Conservation (phyloP, 2,888 invertebrate genomes). For the Nephrotoma flavescens region DNA sequence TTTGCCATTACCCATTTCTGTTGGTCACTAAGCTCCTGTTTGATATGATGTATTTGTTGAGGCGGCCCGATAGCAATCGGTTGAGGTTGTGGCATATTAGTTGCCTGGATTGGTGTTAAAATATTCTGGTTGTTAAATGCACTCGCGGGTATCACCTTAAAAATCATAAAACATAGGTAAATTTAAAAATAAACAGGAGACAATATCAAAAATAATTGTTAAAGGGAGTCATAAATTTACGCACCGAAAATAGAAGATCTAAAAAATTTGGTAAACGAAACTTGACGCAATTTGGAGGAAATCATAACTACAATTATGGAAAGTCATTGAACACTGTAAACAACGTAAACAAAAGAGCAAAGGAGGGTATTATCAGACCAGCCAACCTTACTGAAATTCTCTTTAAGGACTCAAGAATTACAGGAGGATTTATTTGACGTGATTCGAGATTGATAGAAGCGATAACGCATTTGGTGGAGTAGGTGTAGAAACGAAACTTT, state of each 20-base stretch:
- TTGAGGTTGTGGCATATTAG: conserved; percentile 20
- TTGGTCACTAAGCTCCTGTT: conserved; percentile 27
- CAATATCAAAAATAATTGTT: neutral
- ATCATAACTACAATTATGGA: too few relatives aligned
- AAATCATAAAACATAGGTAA: neutral
- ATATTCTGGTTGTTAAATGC: conserved; percentile 30
- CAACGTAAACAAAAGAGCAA: too few relatives aligned
- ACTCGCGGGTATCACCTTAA: conserved; percentile 37
- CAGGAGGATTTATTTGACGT: too few relatives aligned
- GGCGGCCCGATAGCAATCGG: conserved; percentile 17
- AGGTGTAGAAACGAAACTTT: too few relatives aligned
- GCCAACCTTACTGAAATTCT: too few relatives aligned
- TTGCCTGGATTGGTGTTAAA: conserved; percentile 18
- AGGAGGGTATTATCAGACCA: too few relatives aligned
- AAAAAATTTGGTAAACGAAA: too few relatives aligned
- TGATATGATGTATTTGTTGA: conserved; percentile 14
- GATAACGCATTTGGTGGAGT: too few relatives aligned
- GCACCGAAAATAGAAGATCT: neutral
- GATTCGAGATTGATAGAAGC: too few relatives aligned
- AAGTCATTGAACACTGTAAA: too few relatives aligned
- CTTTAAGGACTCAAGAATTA: too few relatives aligned
- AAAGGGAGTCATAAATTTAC: neutral
- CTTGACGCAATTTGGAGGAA: too few relatives aligned
- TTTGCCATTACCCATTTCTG: conserved; percentile 13
- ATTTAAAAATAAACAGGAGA: neutral